phyloP scores from a whole-genome alignment of 2,113 vertebrate species.

The Acrocephalus kingi region DNA sequence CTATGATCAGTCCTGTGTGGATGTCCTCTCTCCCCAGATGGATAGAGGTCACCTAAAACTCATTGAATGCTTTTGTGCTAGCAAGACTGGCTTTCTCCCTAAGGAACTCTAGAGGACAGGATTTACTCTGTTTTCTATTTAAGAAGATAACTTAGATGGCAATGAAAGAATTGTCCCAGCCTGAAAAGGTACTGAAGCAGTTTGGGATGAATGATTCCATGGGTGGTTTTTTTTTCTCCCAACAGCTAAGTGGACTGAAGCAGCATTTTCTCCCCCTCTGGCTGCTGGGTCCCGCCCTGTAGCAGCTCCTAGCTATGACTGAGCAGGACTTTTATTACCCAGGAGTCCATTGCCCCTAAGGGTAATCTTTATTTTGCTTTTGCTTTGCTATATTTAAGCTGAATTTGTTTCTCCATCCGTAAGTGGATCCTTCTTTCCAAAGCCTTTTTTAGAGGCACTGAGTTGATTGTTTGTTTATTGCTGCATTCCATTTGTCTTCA shows the following conservation, averaged over 20 bases:
- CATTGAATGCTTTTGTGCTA: not conserved
- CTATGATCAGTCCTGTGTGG: rapidly evolving
- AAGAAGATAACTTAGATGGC: not conserved
- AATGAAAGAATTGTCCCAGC: not conserved
- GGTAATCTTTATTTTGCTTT: not conserved
- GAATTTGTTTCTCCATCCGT: not conserved
- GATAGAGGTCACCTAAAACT: not conserved
- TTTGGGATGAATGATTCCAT: not conserved
- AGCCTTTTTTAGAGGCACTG: not conserved
- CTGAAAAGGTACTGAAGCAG: not conserved
- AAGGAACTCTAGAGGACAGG: not conserved
- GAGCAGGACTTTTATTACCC: not conserved
- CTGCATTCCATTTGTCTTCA: slow-evolving; percentile 6
- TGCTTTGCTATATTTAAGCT: not conserved
- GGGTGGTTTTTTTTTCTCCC: not conserved
- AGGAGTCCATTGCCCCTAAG: not conserved
- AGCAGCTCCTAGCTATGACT: not conserved
- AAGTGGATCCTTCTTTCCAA: slow-evolving; percentile 8
- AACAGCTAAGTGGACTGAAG: not conserved
- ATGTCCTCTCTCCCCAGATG: not conserved
- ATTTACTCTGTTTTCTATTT: not conserved
- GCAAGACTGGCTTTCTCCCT: not conserved
- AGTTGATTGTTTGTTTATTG: not conserved
- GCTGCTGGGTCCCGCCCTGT: not conserved
- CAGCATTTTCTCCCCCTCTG: not conserved